Conservation (phyloP, 2,113 vertebrate species). For the Fukomys damarensis region DNA sequence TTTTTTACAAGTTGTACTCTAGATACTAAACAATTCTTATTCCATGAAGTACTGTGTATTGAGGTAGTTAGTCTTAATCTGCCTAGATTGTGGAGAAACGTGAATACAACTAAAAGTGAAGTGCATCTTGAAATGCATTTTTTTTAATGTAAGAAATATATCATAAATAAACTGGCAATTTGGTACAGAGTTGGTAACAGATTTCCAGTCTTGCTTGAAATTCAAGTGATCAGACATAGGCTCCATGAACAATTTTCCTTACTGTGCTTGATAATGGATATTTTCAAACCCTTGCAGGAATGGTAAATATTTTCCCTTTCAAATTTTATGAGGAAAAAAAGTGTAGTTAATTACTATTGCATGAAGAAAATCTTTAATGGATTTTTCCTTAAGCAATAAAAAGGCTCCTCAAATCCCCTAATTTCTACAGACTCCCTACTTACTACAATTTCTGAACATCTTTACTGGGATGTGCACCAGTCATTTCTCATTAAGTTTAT, state of each 20-base stretch:
- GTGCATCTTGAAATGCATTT: not conserved
- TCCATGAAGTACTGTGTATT: not conserved
- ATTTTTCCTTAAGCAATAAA: not conserved
- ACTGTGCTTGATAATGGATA: not conserved
- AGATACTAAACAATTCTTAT: not conserved
- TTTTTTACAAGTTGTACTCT: not conserved
- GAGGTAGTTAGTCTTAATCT: not conserved
- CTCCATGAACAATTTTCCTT: not conserved
- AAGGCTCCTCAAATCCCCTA: not conserved
- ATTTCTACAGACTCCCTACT: not conserved
- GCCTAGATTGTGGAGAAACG: not conserved
- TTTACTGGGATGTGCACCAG: not conserved
- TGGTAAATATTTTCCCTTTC: not conserved
- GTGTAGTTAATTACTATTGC: not conserved
- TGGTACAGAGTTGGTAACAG: not conserved
- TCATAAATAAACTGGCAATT: not conserved
- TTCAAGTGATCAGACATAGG: not conserved
- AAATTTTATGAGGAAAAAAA: not conserved
- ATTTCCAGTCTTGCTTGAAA: not conserved
- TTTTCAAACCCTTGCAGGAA: not conserved
- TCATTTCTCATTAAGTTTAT: not conserved
- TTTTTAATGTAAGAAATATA: not conserved
- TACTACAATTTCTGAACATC: not conserved
- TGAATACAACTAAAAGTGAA: not conserved
- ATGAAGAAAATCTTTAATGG: not conserved